These are phyloP conservation scores for Naso thynnoides DNA, from an alignment of 2,797 vertebrate species.

Conservation along the genomic window DNA sequence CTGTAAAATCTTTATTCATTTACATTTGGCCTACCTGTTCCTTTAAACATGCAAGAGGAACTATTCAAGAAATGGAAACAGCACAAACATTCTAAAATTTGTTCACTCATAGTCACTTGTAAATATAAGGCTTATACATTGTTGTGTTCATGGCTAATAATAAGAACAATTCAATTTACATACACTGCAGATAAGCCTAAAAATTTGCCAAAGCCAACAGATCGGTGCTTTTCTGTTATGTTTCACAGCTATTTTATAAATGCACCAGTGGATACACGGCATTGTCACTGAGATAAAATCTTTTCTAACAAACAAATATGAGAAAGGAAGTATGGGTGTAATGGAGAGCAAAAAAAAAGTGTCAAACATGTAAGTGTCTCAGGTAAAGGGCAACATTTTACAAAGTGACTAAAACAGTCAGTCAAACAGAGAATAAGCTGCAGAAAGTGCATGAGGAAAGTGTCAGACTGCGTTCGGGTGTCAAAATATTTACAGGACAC, in stretches of 20 bases:
- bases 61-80: background rate
- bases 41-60: background rate
- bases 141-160: background rate
- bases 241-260: background rate
- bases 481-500: background rate
- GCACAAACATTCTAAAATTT: background rate
- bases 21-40: background rate
- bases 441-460: background rate
- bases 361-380: background rate
- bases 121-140: background rate
- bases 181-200: background rate
- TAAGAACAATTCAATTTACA: background rate
- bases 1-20: background rate
- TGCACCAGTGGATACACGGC: background rate
- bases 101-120: too few species aligned
- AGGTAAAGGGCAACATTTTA: too few species aligned
- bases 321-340: background rate
- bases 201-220: background rate
- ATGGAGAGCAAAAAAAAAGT: background rate
- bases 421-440: background rate
- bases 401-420: background rate
- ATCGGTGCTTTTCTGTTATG: background rate
- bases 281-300: background rate
- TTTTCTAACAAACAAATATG: background rate
- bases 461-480: background rate